Conservation (phyloP, 2,888 invertebrate genomes). For the Halictus quadricinctus region DNA sequence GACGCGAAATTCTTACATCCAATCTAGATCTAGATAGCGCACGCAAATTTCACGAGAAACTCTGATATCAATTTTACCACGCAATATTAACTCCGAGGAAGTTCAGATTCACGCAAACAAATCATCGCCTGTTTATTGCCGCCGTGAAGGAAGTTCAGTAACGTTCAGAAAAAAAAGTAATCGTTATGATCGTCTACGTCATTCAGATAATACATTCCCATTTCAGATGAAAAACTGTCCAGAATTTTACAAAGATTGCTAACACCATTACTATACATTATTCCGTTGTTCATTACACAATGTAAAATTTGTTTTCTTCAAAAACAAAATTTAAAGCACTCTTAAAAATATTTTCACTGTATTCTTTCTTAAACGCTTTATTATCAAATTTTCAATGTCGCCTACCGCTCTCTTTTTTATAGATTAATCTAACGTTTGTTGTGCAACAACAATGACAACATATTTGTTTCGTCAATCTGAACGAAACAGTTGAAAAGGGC, state of each 20-base stretch:
- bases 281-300: background rate
- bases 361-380: background rate
- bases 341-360: background rate
- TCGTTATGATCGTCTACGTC: background rate
- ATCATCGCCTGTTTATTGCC: slow-evolving; percentile 5
- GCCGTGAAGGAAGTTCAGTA: background rate
- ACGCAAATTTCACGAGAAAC: slow-evolving; percentile 21
- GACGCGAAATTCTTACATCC: background rate
- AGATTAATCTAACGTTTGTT: background rate
- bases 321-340: background rate
- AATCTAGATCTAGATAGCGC: slow-evolving; percentile 17
- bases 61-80: slow-evolving; percentile 6
- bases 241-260: background rate
- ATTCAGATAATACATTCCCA: background rate
- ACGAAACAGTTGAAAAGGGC: no score
- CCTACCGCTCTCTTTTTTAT: background rate
- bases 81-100: background rate
- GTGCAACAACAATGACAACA: background rate
- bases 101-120: background rate
- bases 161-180: background rate
- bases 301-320: background rate
- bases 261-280: background rate
- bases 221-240: background rate
- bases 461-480: no score
- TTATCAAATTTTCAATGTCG: background rate